A percentile compares a stretch with the other conserved stretches of the same genome.
Conservation (phyloP, 2,113 vertebrate genomes). For the Orientallactaga bullata region DNA sequence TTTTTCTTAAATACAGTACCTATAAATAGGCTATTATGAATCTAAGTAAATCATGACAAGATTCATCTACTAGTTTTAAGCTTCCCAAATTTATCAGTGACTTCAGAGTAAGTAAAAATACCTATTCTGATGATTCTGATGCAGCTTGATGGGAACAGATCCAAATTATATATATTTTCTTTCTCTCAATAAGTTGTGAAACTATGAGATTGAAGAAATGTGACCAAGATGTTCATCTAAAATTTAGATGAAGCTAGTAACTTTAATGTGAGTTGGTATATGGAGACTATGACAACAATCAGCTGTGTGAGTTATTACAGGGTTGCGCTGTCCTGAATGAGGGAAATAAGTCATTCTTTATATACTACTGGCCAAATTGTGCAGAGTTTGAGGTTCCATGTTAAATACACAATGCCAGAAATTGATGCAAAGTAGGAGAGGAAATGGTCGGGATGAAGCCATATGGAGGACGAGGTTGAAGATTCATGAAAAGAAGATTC, state of each 20-base stretch:
- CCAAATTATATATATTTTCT: slow-evolving; percentile 1
- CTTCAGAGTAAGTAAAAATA: neutral
- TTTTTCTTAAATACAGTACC: neutral
- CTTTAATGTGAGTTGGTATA: neutral
- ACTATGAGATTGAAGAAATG: neutral
- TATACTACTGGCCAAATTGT: neutral
- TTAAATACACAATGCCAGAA: neutral
- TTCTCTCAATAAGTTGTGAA: neutral
- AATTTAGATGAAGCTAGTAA: slow-evolving; percentile 3
- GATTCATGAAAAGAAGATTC: neutral
- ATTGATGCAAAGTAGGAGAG: neutral
- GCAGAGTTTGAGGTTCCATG: neutral
- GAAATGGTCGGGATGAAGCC: neutral
- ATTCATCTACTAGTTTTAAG: slow-evolving; percentile 27
- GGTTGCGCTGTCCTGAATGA: neutral
- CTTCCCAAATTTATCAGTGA: neutral
- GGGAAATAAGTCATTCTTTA: neutral
- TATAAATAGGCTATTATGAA: neutral
- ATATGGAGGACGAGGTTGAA: neutral
- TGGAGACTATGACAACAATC: neutral
- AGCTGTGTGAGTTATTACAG: neutral
- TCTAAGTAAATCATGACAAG: neutral
- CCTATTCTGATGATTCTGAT: neutral
- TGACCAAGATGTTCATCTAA: neutral
- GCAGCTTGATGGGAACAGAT: neutral